Evolutionary conservation across 1,140 invertebrate genomes (phyloP).

Genomic region (Cylas formicarius): DNA sequence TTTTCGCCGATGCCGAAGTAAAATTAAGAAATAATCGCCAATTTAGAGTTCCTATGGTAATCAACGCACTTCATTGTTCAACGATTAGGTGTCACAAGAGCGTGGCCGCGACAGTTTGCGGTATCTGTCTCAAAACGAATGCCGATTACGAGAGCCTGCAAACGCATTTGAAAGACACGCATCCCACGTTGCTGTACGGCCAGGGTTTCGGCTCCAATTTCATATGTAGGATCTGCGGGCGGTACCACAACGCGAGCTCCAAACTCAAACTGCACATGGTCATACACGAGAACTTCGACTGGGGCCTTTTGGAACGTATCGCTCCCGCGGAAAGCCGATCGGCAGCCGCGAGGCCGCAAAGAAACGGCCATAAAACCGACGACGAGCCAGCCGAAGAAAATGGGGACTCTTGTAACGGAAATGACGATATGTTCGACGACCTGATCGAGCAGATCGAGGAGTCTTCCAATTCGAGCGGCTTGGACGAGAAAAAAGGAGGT

Average conservation of each 20-base stretch:
- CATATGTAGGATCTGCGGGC: conserved; percentile 53
- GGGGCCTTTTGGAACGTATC: conserved; percentile 32
- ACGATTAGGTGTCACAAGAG: conserved; percentile 44
- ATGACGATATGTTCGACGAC: conserved; percentile 27
- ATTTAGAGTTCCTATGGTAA: background rate
- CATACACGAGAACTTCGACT: conserved; percentile 50
- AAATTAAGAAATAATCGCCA: too few relatives aligned
- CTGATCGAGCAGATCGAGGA: conserved; percentile 39
- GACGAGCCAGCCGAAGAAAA: too few relatives aligned
- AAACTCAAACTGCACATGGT: conserved; percentile 52
- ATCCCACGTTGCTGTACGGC: conserved; percentile 45
- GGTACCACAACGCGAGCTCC: conserved; percentile 54
- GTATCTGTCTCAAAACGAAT: conserved; percentile 53
- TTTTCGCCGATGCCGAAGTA: too few relatives aligned
- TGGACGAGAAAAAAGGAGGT: conserved; percentile 14
- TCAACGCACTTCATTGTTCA: background rate
- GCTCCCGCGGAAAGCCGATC: conserved; percentile 5
- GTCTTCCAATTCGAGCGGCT: conserved; percentile 25
- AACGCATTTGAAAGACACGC: conserved; percentile 48
- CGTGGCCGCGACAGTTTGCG: conserved; percentile 53
- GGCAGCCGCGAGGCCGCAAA: conserved; percentile 22
- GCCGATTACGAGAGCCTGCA: conserved; percentile 46
- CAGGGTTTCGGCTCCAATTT: conserved; percentile 52
- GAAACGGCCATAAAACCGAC: too few relatives aligned
- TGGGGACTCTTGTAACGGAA: background rate